Evolutionary conservation across 64 coral and sea anemone genomes (phyloP), one percentile per base, ranked within the genome.

Genomic region (Dendronephthya gigantea): DNA sequence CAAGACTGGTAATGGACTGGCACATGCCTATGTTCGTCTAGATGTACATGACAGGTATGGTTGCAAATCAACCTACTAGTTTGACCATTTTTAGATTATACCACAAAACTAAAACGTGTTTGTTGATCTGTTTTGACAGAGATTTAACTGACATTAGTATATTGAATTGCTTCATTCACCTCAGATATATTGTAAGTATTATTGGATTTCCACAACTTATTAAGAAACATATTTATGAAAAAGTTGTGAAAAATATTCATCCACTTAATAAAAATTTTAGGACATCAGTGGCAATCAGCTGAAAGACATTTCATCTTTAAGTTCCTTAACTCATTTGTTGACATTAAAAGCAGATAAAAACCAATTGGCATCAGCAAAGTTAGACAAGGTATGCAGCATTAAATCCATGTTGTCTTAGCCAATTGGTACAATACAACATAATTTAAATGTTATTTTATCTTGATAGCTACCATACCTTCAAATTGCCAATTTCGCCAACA

Each of bases 21-120:
- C 91, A 65, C 94, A 97, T 93, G 94, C 94, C n/a, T 97, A 97
- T 89, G 94, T 97, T 14, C 87, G 94, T 16, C 89, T 97, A 51
- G 94, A 97, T 82, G 62, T 97, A 8, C 94, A 97, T 84, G 94
- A 97, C 83, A 97, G 88, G 94, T 97, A 90, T 84, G 88, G 7
- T n/a, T n/a, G n/a, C n/a, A n/a, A n/a, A n/a, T n/a, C n/a, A n/a
- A n/a, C n/a, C n/a, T n/a, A n/a, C n/a, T n/a, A n/a, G n/a, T n/a
- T n/a, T n/a, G n/a, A n/a, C n/a, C n/a, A n/a, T n/a, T n/a, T n/a
- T n/a, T n/a, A n/a, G n/a, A n/a, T n/a, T n/a, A n/a, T n/a, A n/a
- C n/a, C n/a, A n/a, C n/a, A n/a, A n/a, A n/a, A n/a, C n/a, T n/a
- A n/a, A n/a, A n/a, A n/a, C n/a, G n/a, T n/a, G n/a, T 40, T 69